These are phyloP conservation scores for Empis livida DNA, from an alignment of 2,888 invertebrate species.

Conservation along the genomic window DNA sequence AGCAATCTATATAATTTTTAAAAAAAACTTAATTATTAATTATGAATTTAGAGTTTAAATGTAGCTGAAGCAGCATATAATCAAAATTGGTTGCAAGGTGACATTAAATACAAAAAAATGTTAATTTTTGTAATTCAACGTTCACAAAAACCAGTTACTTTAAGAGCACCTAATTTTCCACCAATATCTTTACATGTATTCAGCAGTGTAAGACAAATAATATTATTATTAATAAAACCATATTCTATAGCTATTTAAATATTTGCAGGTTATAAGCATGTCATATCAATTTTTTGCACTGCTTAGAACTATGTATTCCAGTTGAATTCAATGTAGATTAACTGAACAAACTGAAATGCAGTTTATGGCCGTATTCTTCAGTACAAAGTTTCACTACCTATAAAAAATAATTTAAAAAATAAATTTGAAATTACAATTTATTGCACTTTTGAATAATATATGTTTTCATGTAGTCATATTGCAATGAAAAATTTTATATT, in stretches of 20 bases:
- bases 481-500: no score
- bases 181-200: conserved; percentile 26
- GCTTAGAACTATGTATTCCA: conserved; percentile 22
- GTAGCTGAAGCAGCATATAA: conserved; percentile 23
- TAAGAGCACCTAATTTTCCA: conserved; percentile 26
- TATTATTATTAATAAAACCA: background rate
- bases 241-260: background rate
- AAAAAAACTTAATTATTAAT: no score
- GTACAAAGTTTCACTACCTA: no score
- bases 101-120: conserved; percentile 18
- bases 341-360: no score
- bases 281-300: conserved; percentile 26
- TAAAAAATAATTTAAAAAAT: no score
- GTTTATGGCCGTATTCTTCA: no score
- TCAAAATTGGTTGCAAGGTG: conserved; percentile 23
- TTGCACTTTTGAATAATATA: no score
- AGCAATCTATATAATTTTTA: no score
- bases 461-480: no score
- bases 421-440: no score
- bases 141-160: conserved; percentile 23
- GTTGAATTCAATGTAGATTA: background rate
- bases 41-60: conserved; percentile 19
- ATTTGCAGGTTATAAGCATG: conserved; percentile 24
- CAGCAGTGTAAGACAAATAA: conserved; percentile 20
- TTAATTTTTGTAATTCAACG: conserved; percentile 22